phyloP scores from a whole-genome alignment of 2,797 vertebrate genomes.

The Pangasius krempfi region DNA sequence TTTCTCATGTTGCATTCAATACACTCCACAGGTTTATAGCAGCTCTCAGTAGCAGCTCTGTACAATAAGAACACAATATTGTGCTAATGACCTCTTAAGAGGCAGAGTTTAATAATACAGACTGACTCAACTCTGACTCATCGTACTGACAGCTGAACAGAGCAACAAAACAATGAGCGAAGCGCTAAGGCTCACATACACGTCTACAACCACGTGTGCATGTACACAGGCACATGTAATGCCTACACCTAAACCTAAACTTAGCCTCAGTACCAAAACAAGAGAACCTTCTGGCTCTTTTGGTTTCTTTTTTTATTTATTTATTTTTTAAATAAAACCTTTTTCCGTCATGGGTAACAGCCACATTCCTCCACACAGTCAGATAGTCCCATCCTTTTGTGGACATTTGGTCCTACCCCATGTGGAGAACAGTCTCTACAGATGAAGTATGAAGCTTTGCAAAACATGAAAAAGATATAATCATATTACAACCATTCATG shows the following conservation, averaged over 20 bases:
- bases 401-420: not conserved
- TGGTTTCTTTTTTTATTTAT: not conserved
- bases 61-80: slow-evolving; percentile 19
- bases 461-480: not conserved
- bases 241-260: not conserved
- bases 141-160: not conserved
- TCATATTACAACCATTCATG: not conserved
- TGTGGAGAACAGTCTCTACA: not conserved
- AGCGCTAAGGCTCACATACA: not conserved
- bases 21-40: not conserved
- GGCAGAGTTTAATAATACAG: slow-evolving; percentile 2
- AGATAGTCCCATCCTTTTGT: not conserved
- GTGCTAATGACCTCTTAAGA: slow-evolving; percentile 4
- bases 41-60: not conserved
- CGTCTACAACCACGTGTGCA: not conserved
- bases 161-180: not conserved
- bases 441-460: not conserved
- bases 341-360: not conserved
- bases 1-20: not conserved
- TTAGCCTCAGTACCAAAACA: not conserved
- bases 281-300: not conserved
- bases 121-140: slow-evolving; percentile 22
- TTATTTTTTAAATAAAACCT: not conserved
- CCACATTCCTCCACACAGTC: not conserved
- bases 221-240: not conserved